These are phyloP conservation scores for Natrix natrix DNA, from an alignment of 2,797 vertebrate genomes.

Conservation along the genomic window DNA sequence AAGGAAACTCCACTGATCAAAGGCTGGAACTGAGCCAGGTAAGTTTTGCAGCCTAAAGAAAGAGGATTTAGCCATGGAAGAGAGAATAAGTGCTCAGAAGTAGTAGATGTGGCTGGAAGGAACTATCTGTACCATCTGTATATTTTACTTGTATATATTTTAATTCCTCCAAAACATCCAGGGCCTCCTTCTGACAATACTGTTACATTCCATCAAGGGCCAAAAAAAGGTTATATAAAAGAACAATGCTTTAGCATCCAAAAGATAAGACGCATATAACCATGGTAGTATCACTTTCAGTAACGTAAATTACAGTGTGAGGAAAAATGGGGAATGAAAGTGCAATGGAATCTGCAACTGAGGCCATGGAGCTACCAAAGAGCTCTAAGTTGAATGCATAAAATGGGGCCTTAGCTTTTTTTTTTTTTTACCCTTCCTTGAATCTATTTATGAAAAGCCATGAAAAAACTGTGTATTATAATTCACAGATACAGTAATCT, in stretches of 20 bases:
- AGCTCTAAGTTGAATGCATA: neutral
- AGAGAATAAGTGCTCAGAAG: neutral
- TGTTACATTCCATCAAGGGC: neutral
- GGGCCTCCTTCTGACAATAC: neutral
- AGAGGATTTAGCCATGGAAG: neutral
- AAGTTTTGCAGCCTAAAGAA: neutral
- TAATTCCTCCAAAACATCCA: neutral
- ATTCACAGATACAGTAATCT: neutral
- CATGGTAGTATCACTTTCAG: neutral
- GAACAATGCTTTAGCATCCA: neutral
- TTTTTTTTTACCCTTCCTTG: neutral
- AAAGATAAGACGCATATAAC: neutral
- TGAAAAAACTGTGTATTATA: neutral
- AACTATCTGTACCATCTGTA: neutral
- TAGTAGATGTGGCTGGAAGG: neutral
- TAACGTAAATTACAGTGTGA: neutral
- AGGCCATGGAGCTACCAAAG: neutral
- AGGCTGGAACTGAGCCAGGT: constrained; percentile 1
- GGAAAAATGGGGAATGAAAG: neutral
- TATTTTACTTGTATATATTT: neutral
- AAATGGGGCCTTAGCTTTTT: neutral
- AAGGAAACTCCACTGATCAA: constrained; percentile 16
- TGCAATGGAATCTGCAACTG: neutral
- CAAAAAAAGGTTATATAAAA: neutral
- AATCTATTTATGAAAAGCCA: neutral